These are phyloP conservation scores for Parapsyche elsis DNA, from an alignment of 1,140 invertebrate species.

Conservation along the genomic window DNA sequence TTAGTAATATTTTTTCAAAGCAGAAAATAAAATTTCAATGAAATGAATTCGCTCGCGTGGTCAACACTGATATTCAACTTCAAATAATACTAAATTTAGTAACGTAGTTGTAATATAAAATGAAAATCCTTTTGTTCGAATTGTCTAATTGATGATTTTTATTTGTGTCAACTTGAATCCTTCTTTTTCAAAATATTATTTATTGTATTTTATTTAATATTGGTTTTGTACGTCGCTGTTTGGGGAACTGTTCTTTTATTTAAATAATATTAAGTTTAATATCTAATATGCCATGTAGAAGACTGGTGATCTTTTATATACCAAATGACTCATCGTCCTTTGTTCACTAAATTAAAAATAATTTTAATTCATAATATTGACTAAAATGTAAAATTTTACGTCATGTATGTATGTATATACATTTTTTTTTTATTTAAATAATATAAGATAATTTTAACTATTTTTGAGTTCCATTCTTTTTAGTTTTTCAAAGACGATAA, in stretches of 20 bases:
- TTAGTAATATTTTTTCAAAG: no score
- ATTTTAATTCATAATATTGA: not conserved
- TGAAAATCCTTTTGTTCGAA: not conserved
- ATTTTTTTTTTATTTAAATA: no score
- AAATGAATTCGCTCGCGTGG: no score
- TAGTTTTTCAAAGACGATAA: not conserved
- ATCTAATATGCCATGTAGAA: conserved; percentile 49
- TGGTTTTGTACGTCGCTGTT: no score
- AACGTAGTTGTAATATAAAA: conserved; percentile 3
- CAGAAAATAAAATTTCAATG: no score
- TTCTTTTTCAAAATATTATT: not conserved
- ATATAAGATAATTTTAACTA: no score
- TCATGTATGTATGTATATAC: no score
- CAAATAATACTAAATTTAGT: no score
- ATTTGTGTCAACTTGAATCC: not conserved
- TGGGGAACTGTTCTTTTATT: no score
- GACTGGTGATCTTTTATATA: conserved; percentile 50
- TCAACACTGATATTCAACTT: no score
- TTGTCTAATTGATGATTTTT: not conserved
- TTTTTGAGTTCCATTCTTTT: not conserved
- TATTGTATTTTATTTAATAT: not conserved
- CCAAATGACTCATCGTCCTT: conserved; percentile 43
- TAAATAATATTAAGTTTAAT: conserved; percentile 12
- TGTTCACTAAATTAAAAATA: conserved; percentile 29
- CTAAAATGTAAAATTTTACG: no score